A percentile compares a stretch with the other conserved stretches of the same genome.
These are phyloP conservation scores for Anas bahamensis DNA, from an alignment of 2,797 vertebrate genomes.

Conservation along the genomic window DNA sequence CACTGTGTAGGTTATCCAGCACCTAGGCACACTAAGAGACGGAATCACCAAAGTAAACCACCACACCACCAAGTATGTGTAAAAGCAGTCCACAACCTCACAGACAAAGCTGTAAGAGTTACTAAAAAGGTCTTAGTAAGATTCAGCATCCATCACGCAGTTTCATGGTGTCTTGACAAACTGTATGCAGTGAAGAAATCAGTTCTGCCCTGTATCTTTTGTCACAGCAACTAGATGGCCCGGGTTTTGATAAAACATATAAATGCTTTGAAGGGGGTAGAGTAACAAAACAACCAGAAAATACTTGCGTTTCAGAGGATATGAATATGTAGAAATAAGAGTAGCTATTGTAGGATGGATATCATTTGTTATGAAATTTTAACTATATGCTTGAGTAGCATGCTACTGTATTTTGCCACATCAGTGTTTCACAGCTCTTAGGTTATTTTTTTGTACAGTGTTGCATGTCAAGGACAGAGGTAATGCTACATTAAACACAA, in stretches of 20 bases:
- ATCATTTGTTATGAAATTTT: neutral
- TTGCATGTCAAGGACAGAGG: neutral
- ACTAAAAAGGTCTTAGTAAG: neutral
- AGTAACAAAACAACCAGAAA: neutral
- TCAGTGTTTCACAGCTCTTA: neutral
- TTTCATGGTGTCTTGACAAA: neutral
- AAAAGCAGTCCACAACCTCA: neutral
- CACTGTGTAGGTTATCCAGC: neutral
- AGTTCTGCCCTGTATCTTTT: neutral
- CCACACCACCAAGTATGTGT: neutral
- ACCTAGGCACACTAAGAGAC: neutral
- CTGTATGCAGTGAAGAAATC: neutral
- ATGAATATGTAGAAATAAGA: accelerated
- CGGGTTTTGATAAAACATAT: neutral
- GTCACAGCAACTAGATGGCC: neutral
- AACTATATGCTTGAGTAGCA: neutral
- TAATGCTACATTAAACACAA: neutral
- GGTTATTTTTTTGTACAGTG: neutral
- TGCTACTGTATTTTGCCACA: neutral
- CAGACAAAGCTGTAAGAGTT: neutral
- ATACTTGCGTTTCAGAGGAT: neutral
- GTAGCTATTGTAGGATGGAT: neutral
- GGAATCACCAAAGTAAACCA: neutral
- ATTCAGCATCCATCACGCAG: neutral
- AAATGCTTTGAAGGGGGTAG: neutral